Conservation (phyloP, 35 echinoderm and acorn worm species). For the Amphiura filiformis region DNA sequence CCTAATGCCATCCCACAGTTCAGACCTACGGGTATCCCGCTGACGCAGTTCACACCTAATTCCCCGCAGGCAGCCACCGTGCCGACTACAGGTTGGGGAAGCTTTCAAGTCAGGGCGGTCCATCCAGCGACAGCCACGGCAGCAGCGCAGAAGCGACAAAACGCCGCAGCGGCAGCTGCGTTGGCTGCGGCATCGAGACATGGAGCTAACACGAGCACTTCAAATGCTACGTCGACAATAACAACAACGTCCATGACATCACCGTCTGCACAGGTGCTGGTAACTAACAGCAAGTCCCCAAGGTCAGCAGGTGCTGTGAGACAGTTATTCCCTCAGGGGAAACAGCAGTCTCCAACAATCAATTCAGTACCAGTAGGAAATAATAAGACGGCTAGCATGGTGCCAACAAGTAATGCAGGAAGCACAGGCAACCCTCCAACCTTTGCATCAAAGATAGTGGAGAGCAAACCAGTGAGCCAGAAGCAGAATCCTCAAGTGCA, state of each 20-base stretch:
- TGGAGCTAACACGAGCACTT: neutral
- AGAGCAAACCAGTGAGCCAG: slow-evolving; percentile 29
- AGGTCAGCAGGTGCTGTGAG: slow-evolving; percentile 20
- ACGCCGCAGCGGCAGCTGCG: neutral
- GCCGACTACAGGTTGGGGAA: slow-evolving; percentile 8
- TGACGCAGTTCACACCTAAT: slow-evolving; percentile 19
- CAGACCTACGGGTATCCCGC: slow-evolving; percentile 9
- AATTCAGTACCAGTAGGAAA: slow-evolving; percentile 15
- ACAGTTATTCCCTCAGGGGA: slow-evolving; percentile 44
- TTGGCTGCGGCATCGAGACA: neutral
- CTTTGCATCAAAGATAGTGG: slow-evolving; percentile 48
- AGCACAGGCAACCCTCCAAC: slow-evolving; percentile 17
- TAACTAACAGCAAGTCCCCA: neutral
- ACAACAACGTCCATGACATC: neutral
- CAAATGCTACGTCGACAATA: neutral
- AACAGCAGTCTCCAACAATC: slow-evolving; percentile 17
- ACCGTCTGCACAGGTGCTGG: neutral
- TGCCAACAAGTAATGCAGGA: neutral
- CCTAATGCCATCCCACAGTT: slow-evolving; percentile 14
- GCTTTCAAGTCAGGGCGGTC: neutral
- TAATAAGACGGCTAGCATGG: neutral
- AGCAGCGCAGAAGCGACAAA: slow-evolving; percentile 4
- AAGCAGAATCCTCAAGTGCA: slow-evolving; percentile 8
- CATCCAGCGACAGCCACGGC: neutral
- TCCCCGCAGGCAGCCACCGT: slow-evolving; percentile 10